Evolutionary conservation across 2,888 invertebrate genomes (phyloP), one percentile per base, ranked within the genome.

Genomic region (Ligdia adustata): DNA sequence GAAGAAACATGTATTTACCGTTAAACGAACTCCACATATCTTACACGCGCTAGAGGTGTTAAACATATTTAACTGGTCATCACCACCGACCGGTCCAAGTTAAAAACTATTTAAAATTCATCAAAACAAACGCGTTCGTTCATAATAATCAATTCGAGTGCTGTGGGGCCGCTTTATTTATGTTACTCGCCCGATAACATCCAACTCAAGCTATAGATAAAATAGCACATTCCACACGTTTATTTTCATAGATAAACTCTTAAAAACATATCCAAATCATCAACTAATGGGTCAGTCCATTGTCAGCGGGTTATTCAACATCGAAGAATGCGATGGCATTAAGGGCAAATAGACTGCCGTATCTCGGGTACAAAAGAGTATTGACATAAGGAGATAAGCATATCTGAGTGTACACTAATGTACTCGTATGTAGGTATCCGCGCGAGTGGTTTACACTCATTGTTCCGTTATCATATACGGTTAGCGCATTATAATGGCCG

Each of bases 321-420:
- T 64, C 52, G 67, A 80, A 77, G 87, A 88, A 88, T 88, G 86
- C 69, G 77, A 66, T 69, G 72, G 74, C 86, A 86, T 88, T 87
- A 85, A 79, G 80, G 82, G 80, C 79, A 84, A 85, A 88, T 79
- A 85, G 83, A 75, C 81, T 83, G 72, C 80, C 82, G 76, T 89
- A 87, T 88, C 88, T 80, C 63, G 69, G 69, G 79, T 80, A 88
- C 89, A 90, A 89, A 88, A 86, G 89, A 84, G 82, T 89, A 89
- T 88, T 89, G 88, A 88, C 89, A 82, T 68, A 72, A 44, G 67
- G 63, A 82, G 88, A 89, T 89, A 89, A 87, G 79, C 79, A 62
- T 88, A 87, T 88, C 87, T 79, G 69, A 71, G 69, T 79, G 70
- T 77, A 76, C 72, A 81, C 79, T 81, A 79, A 83, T 82, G 81